These are phyloP conservation scores for Apotomis capreana DNA, from an alignment of 2,888 invertebrate species.

Conservation along the genomic window DNA sequence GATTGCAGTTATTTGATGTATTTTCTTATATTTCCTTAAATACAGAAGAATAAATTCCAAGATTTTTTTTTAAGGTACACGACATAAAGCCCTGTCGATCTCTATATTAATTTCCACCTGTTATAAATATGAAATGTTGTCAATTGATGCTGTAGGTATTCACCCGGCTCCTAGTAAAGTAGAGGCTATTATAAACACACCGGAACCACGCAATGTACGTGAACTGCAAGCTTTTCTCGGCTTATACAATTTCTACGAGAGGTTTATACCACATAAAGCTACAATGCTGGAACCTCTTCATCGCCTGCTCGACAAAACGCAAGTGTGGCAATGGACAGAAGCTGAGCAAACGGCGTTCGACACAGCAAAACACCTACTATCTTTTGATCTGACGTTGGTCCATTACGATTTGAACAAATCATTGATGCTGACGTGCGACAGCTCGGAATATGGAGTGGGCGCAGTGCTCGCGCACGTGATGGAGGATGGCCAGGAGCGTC, in stretches of 20 bases:
- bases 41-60: no score
- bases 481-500: constrained; percentile 41
- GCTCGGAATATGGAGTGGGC: constrained; percentile 45
- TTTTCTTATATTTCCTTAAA: no score
- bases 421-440: constrained; percentile 44
- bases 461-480: constrained; percentile 39
- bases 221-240: constrained; percentile 40
- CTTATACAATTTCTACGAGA: no score
- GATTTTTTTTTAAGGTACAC: no score
- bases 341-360: constrained; percentile 40
- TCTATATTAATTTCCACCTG: no score
- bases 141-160: constrained; percentile 37
- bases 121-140: no score
- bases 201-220: constrained; percentile 34
- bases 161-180: constrained; percentile 37
- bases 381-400: constrained; percentile 40
- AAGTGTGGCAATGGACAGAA: no score
- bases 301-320: no score
- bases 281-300: no score
- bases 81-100: no score
- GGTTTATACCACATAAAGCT: no score
- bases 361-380: constrained; percentile 26
- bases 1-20: no score
- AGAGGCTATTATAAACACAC: constrained; percentile 40
- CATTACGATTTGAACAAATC: constrained; percentile 44